Evolutionary conservation across 2,888 invertebrate genomes (phyloP).

Genomic region (Craniophora ligustri): DNA sequence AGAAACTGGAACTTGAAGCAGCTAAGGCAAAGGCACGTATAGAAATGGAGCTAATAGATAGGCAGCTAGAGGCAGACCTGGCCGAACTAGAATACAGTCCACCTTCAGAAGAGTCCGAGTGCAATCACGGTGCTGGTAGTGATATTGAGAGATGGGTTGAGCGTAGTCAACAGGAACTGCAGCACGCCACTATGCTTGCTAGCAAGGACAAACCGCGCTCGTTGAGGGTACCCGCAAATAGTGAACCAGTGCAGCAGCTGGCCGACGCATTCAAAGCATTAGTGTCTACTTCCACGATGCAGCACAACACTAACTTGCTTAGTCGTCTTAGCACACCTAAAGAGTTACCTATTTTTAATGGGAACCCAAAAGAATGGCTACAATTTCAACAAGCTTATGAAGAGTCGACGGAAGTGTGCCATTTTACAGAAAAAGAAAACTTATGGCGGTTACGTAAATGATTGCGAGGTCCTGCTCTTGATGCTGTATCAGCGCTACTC

Average conservation of each 20-base stretch:
- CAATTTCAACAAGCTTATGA: conserved; percentile 9
- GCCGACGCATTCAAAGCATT: too few species aligned
- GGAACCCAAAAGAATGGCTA: too few species aligned
- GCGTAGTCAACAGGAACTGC: too few species aligned
- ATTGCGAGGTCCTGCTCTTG: too few species aligned
- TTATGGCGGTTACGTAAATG: not conserved
- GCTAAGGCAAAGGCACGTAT: not conserved
- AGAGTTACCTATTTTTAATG: too few species aligned
- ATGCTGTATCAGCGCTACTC: too few species aligned
- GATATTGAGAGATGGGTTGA: not conserved
- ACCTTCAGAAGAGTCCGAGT: not conserved
- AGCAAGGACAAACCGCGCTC: not conserved
- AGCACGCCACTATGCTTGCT: too few species aligned
- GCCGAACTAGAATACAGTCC: not conserved
- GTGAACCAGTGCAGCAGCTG: too few species aligned
- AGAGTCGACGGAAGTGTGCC: conserved; percentile 9
- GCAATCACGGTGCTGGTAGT: not conserved
- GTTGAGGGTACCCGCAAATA: too few species aligned
- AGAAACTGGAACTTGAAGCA: not conserved
- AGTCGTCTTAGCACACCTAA: too few species aligned
- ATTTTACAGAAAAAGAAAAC: conserved; percentile 10
- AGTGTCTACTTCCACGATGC: too few species aligned
- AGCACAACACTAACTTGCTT: too few species aligned
- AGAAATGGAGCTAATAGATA: not conserved
- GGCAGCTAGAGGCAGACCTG: not conserved